Percentiles rank a stretch among this genome's conserved stretches.
Conservation (phyloP, 2,888 invertebrate genomes). For the Agrochola litura region DNA sequence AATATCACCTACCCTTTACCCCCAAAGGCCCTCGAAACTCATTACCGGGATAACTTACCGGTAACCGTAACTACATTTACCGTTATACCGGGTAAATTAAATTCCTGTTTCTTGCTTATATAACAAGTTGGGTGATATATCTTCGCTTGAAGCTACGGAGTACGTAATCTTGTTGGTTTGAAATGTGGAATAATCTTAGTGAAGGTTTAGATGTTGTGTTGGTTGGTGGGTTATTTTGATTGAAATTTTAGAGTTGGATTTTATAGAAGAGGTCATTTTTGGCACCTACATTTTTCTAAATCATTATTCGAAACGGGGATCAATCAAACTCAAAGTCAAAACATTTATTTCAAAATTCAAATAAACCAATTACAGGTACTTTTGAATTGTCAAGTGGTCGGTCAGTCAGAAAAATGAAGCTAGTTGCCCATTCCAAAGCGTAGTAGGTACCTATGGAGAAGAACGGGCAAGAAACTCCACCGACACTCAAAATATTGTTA, state of each 20-base stretch:
- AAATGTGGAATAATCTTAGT: conserved; percentile 32
- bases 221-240: conserved; percentile 16
- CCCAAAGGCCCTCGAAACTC: conserved; percentile 57
- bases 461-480: too few relatives aligned
- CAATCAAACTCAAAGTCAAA: too few relatives aligned
- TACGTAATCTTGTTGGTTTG: conserved; percentile 43
- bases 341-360: too few relatives aligned
- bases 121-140: conserved; percentile 56
- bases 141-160: conserved; percentile 19
- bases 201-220: neutral
- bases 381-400: too few relatives aligned
- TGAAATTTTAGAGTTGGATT: neutral
- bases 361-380: too few relatives aligned
- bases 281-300: neutral
- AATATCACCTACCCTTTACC: conserved; percentile 16
- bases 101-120: conserved; percentile 60
- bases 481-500: too few relatives aligned
- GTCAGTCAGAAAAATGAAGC: too few relatives aligned
- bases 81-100: conserved; percentile 64
- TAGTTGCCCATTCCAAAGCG: too few relatives aligned
- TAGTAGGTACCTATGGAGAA: too few relatives aligned
- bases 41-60: conserved; percentile 64
- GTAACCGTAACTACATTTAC: conserved; percentile 62
- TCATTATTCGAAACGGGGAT: too few relatives aligned
- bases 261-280: neutral